Evolutionary conservation across 2,113 vertebrate genomes (phyloP).

Genomic region (Rhea pennata): DNA sequence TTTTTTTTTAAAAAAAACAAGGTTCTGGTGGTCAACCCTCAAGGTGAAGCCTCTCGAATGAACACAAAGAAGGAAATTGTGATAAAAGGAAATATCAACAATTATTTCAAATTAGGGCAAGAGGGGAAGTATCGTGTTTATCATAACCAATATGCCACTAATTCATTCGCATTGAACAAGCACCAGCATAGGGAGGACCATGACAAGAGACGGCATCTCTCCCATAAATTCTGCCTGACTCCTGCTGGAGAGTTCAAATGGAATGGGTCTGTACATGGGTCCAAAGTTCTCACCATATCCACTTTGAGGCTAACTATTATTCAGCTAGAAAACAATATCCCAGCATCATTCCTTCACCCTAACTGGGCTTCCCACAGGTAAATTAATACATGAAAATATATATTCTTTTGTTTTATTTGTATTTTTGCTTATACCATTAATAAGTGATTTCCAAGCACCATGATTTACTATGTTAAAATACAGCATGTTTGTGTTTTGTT

Average conservation of each 20-base stretch:
- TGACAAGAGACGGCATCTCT: slow-evolving; percentile 95
- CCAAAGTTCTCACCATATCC: slow-evolving; percentile 91
- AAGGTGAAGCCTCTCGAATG: slow-evolving; percentile 90
- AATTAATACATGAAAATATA: neutral
- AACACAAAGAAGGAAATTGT: slow-evolving; percentile 88
- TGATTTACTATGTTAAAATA: neutral
- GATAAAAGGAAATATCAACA: slow-evolving; percentile 89
- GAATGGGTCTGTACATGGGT: slow-evolving; percentile 96
- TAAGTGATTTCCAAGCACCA: neutral
- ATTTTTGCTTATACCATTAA: neutral
- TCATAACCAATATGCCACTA: slow-evolving; percentile 97
- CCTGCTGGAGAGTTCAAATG: slow-evolving; percentile 96
- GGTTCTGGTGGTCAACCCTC: slow-evolving; percentile 90
- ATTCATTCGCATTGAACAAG: slow-evolving; percentile 95
- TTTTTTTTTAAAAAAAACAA: slow-evolving; percentile 24
- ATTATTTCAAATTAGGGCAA: slow-evolving; percentile 91
- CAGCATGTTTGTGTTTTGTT: neutral
- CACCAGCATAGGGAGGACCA: slow-evolving; percentile 98
- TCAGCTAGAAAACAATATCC: slow-evolving; percentile 94
- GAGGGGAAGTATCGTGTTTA: slow-evolving; percentile 98
- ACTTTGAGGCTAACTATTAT: slow-evolving; percentile 96
- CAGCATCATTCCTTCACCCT: slow-evolving; percentile 94
- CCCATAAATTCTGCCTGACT: slow-evolving; percentile 97
- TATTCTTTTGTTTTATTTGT: neutral
- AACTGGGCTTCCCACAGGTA: slow-evolving; percentile 99